Percentiles rank a stretch among this genome's conserved stretches.
Evolutionary conservation across 1,140 invertebrate species (phyloP).

Genomic region (Andricus grossulariae): DNA sequence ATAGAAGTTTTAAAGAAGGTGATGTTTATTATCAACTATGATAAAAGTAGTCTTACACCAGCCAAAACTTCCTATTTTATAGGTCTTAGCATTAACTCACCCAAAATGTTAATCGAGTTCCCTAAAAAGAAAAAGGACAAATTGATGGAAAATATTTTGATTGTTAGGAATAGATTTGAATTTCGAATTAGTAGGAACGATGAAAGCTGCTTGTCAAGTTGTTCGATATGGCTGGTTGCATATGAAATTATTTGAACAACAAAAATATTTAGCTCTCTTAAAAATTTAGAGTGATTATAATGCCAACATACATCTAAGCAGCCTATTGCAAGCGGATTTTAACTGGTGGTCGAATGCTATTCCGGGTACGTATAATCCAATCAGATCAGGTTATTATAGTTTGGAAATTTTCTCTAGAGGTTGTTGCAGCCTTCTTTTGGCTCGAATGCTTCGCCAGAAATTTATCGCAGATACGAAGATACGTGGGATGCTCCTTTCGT

Average conservation of each 20-base stretch:
- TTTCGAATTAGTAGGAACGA: not conserved
- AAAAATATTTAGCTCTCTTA: not conserved
- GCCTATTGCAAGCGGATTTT: too few species aligned
- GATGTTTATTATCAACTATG: constrained; percentile 10
- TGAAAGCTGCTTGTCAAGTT: not conserved
- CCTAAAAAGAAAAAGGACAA: constrained; percentile 1
- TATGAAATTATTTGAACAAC: not conserved
- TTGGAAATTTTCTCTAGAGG: constrained; percentile 45
- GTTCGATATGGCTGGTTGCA: not conserved
- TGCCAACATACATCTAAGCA: not conserved
- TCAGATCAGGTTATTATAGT: not conserved
- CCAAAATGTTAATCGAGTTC: too few species aligned
- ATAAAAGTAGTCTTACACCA: constrained; percentile 5
- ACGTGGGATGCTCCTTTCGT: too few species aligned
- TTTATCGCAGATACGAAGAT: too few species aligned
- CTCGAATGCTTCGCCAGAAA: too few species aligned
- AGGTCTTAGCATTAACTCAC: constrained; percentile 34
- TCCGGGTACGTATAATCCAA: too few species aligned
- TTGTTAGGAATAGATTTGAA: not conserved
- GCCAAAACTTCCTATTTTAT: constrained; percentile 13
- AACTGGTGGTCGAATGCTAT: too few species aligned
- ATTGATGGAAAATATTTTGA: not conserved
- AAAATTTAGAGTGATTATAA: not conserved
- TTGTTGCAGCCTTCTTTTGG: too few species aligned
- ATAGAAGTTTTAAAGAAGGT: not conserved